A percentile compares a stretch with the other conserved stretches of the same genome.
Evolutionary conservation across 1,140 invertebrate species (phyloP).

Genomic region (Drosophila mayri): DNA sequence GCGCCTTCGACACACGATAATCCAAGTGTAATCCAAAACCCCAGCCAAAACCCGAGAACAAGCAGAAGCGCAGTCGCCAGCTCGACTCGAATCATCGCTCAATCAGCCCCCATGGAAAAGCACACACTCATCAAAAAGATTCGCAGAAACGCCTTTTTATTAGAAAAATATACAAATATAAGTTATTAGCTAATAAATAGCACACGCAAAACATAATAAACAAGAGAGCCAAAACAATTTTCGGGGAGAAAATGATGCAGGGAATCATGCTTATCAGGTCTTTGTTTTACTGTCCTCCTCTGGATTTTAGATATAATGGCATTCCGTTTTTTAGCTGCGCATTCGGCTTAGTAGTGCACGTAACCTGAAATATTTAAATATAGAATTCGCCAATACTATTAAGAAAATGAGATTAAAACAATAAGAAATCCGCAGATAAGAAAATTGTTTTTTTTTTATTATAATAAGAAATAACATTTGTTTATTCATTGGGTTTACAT

Average conservation of each 20-base stretch:
- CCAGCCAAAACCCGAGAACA: constrained; percentile 32
- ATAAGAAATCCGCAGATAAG: not conserved
- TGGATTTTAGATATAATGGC: not conserved
- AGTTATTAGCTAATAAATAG: constrained; percentile 40
- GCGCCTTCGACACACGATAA: constrained; percentile 33
- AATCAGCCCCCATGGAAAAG: constrained; percentile 27
- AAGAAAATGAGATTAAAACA: not conserved
- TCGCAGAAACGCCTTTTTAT: constrained; percentile 46
- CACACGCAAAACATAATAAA: not conserved
- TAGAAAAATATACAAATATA: constrained; percentile 29
- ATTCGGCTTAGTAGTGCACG: constrained; percentile 73
- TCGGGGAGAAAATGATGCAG: not conserved
- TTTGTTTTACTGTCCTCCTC: constrained; percentile 1
- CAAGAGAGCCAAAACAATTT: constrained; percentile 5
- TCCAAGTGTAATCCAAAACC: constrained; percentile 35
- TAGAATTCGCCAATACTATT: not conserved
- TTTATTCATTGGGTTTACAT: not conserved
- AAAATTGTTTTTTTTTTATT: not conserved
- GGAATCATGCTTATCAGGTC: constrained; percentile 17
- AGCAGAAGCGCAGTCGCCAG: constrained; percentile 13
- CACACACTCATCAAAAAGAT: constrained; percentile 44
- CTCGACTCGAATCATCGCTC: constrained; percentile 36
- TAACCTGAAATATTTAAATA: constrained; percentile 84
- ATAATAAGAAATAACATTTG: not conserved
- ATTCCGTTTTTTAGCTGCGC: constrained; percentile 42